phyloP scores from a whole-genome alignment of 1,140 invertebrate genomes.

The Nebria ingens region DNA sequence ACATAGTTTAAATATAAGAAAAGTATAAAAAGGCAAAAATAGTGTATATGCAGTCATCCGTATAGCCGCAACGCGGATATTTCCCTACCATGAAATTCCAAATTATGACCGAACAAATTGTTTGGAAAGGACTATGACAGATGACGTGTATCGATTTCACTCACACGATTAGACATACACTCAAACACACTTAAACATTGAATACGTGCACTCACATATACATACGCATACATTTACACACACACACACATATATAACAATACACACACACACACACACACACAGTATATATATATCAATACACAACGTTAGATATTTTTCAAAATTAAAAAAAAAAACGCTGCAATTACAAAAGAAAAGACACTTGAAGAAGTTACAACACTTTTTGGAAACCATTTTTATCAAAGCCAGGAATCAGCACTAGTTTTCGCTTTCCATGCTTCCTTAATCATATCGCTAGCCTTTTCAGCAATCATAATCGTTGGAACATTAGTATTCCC shows the following conservation, averaged over 20 bases:
- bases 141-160: background rate
- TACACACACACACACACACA: background rate
- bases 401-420: too few species aligned
- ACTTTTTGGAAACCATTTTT: too few species aligned
- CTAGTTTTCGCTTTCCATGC: slow-evolving; percentile 18
- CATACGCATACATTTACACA: background rate
- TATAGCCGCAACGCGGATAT: background rate
- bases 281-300: background rate
- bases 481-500: slow-evolving; percentile 55
- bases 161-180: background rate
- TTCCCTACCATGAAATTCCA: background rate
- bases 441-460: slow-evolving; percentile 50
- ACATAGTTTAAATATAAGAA: too few species aligned
- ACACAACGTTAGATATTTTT: too few species aligned
- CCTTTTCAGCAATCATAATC: slow-evolving; percentile 62
- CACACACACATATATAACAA: background rate
- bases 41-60: background rate
- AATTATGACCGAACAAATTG: background rate
- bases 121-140: background rate
- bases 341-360: background rate
- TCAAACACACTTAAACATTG: background rate
- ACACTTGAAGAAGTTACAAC: too few species aligned
- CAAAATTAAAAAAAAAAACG: too few species aligned
- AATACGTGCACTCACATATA: background rate
- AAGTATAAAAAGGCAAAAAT: background rate